Evolutionary conservation across 2,888 invertebrate genomes (phyloP), one percentile per base, ranked within the genome.

Genomic region (Andrena hattorfiana): DNA sequence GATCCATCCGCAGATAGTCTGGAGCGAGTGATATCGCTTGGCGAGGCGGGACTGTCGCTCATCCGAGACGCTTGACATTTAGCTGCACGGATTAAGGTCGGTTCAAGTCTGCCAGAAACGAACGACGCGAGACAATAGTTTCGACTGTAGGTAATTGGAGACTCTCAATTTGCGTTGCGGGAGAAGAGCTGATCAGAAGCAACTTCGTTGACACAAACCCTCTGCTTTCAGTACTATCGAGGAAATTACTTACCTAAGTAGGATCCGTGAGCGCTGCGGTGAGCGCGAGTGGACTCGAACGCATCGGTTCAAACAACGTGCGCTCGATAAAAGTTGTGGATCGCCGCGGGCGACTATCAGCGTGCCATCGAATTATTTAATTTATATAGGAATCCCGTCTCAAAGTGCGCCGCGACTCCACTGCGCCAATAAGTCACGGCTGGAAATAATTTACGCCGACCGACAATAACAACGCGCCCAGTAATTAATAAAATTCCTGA

Each of bases 401-500:
- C 73, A 78, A 69, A 81, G 73, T 73, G 63, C 28, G 63, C 63
- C 73, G 79, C 79, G 64, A 20, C 66, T 49, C 42, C 7, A 20
- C 23, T 8, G 16, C 71, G 54, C 62, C 51, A 63, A 81, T 79
- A 73, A 81, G 74, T 73, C 79, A 79, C 73, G 60, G 69, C 54
- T 72, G 80, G 76, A 77, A 64, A 59, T 80, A 80, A 85, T 83
- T 85, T 78, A 68, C 72, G 28, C 59, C 77, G 77, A 74, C 66
- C 28, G 64, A 51, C 69, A 71, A 75, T 70, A 75, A 85, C 83
- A 72, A 85, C 49, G 68, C 68, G 32, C 68, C 73, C 77, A 70
- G 75, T 67, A 76, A 85, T 85, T 84, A 85, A 85, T 81, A 72
- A 75, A 77, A 77, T 59, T 66, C 63, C 26, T 28, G 59, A 54